These are phyloP conservation scores for Mesocricetus auratus DNA, from an alignment of 2,113 vertebrate genomes.

Conservation along the genomic window DNA sequence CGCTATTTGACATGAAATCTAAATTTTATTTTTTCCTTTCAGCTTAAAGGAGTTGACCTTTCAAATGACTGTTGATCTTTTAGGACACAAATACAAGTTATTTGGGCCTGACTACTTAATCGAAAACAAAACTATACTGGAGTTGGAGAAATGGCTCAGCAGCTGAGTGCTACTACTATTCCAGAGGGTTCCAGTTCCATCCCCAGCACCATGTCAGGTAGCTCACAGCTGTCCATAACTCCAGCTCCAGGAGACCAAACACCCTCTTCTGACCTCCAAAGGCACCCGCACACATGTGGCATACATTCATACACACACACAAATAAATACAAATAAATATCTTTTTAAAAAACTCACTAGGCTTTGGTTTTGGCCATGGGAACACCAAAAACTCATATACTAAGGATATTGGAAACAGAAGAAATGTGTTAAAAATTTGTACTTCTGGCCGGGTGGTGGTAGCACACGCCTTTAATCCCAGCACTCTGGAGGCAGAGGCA, in stretches of 20 bases:
- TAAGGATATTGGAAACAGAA: not conserved
- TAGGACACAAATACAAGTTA: not conserved
- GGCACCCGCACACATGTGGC: not conserved
- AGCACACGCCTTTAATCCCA: too few species aligned
- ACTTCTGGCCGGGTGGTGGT: too few species aligned
- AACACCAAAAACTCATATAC: not conserved
- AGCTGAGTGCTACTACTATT: not conserved
- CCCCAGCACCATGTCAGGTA: not conserved
- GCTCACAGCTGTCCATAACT: not conserved
- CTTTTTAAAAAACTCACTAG: not conserved
- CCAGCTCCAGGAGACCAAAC: not conserved
- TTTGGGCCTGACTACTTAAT: not conserved
- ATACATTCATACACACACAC: not conserved
- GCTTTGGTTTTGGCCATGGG: slow-evolving; percentile 37
- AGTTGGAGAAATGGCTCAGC: not conserved
- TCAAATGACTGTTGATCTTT: slow-evolving; percentile 8
- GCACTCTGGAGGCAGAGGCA: too few species aligned
- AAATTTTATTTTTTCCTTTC: slow-evolving; percentile 53
- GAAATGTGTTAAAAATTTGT: slow-evolving; percentile 23
- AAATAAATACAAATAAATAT: not conserved
- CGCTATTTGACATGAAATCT: not conserved
- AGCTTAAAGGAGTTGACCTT: not conserved
- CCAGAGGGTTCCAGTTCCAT: not conserved
- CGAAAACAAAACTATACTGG: not conserved
- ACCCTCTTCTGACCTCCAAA: not conserved